Percentiles rank a stretch among this genome's conserved stretches.
Conservation (phyloP, 2,797 vertebrate species). For the Urosaurus nigricauda region DNA sequence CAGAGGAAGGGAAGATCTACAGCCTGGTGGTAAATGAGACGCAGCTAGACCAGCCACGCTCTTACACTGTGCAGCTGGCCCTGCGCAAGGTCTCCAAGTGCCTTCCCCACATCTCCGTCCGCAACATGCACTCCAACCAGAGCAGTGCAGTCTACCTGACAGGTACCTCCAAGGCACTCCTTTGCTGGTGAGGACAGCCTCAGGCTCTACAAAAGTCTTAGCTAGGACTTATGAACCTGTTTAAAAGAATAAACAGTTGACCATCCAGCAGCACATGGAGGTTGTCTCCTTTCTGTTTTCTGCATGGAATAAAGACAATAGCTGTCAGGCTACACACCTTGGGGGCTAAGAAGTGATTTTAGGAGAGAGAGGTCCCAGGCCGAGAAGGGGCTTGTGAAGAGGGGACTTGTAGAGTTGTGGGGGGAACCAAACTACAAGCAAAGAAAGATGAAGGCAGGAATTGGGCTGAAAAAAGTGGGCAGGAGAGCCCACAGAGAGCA, state of each 20-base stretch:
- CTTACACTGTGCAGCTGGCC: slow-evolving; percentile 75
- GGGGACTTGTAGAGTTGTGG: too few species aligned
- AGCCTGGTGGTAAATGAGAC: slow-evolving; percentile 77
- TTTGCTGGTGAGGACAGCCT: too few species aligned
- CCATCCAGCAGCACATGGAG: too few species aligned
- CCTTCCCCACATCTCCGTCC: slow-evolving; percentile 68
- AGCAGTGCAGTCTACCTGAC: slow-evolving; percentile 78
- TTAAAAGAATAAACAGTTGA: too few species aligned
- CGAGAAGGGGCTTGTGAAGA: neutral
- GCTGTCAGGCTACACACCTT: fast-evolving
- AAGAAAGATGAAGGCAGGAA: neutral
- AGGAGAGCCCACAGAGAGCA: too few species aligned
- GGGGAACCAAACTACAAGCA: neutral
- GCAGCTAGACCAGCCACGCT: slow-evolving; percentile 72
- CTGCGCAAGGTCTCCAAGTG: slow-evolving; percentile 73
- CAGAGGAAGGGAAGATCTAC: slow-evolving; percentile 80
- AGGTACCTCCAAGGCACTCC: slow-evolving; percentile 46
- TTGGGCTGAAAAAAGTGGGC: too few species aligned
- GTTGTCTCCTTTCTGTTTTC: too few species aligned
- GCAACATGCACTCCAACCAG: slow-evolving; percentile 73
- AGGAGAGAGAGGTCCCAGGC: too few species aligned
- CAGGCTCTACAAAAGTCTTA: neutral
- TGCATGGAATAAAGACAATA: neutral
- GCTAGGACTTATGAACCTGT: too few species aligned
- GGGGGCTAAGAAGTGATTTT: neutral